phyloP scores from a whole-genome alignment of 2,113 vertebrate species.

The Herpetotheres cachinnans region DNA sequence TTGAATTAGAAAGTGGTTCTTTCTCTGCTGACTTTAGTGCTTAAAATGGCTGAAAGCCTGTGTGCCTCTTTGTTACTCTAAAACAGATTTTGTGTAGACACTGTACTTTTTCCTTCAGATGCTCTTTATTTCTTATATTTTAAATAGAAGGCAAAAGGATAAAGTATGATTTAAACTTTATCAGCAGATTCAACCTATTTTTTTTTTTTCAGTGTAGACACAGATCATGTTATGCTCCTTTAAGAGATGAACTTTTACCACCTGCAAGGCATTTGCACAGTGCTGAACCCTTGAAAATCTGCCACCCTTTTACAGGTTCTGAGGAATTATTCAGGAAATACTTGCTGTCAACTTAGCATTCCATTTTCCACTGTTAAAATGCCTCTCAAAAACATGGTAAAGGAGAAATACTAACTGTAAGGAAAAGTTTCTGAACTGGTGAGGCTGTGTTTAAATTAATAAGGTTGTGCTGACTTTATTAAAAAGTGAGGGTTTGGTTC shows the following conservation, averaged over 20 bases:
- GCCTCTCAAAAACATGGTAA: not conserved
- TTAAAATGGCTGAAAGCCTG: not conserved
- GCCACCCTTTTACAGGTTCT: not conserved
- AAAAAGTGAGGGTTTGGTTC: not conserved
- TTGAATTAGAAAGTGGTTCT: not conserved
- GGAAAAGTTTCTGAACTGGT: not conserved
- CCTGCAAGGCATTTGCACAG: not conserved
- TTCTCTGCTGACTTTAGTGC: not conserved
- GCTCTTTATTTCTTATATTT: not conserved
- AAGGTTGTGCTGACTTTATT: not conserved
- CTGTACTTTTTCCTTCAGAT: not conserved
- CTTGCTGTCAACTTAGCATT: not conserved
- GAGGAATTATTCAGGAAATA: not conserved
- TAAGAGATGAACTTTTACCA: not conserved
- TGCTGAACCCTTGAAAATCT: not conserved
- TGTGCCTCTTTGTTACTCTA: not conserved
- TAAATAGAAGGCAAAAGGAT: not conserved
- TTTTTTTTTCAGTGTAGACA: not conserved
- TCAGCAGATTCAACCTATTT: not conserved
- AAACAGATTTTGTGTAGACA: not conserved
- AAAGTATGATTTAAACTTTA: not conserved
- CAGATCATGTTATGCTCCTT: not conserved
- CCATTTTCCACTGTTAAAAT: not conserved
- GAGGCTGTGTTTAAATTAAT: not conserved
- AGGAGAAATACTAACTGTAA: not conserved